Percentiles rank a stretch among this genome's conserved stretches.
These are phyloP conservation scores for Molossus molossus DNA, from an alignment of 2,797 vertebrate species.

Conservation along the genomic window DNA sequence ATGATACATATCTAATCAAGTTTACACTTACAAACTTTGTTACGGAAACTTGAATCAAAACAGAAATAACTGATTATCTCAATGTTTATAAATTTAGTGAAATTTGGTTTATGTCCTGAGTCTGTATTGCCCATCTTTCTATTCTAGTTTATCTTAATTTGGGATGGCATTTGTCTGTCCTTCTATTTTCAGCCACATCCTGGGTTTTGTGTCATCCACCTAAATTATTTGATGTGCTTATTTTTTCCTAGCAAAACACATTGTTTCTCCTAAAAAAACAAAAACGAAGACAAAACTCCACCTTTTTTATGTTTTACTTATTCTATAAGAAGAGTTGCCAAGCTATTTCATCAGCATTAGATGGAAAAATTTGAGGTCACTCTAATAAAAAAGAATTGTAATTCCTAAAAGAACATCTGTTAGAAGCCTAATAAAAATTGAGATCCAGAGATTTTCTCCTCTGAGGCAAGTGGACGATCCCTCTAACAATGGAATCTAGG, in stretches of 20 bases:
- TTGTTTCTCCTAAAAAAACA: conserved; percentile 28
- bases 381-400: conserved; percentile 19
- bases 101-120: background rate
- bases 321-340: background rate
- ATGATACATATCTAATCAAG: conserved; percentile 19
- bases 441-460: background rate
- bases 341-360: background rate
- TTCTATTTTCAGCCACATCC: conserved; percentile 13
- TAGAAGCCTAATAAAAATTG: background rate
- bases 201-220: background rate
- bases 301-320: background rate
- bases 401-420: conserved; percentile 49
- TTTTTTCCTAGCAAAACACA: background rate
- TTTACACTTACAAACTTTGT: conserved; percentile 35
- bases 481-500: background rate
- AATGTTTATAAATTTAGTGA: conserved; percentile 32
- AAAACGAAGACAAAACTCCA: too few species aligned
- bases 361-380: background rate
- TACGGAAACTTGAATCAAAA: conserved; percentile 55
- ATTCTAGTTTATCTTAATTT: conserved; percentile 15
- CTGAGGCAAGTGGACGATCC: background rate
- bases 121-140: background rate
- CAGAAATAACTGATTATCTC: conserved; percentile 24
- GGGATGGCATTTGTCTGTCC: background rate
- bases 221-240: conserved; percentile 26